phyloP scores from a whole-genome alignment of 2,113 vertebrate species.

The Tricholaema leucomelas region DNA sequence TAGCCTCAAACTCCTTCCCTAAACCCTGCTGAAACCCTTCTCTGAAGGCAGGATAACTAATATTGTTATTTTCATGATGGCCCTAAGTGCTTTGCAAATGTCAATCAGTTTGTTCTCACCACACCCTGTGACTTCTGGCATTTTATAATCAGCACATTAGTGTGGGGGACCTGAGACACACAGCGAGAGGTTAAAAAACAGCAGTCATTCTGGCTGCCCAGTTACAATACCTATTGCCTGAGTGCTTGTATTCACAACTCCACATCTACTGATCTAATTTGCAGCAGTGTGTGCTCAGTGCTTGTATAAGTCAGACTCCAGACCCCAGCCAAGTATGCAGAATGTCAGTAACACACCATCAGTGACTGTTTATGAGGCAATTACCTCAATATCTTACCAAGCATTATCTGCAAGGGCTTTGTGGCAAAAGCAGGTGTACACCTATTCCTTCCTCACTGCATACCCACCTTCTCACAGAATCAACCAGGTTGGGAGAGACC shows the following conservation, averaged over 20 bases:
- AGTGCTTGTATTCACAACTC: background rate
- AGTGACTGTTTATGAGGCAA: constrained; percentile 12
- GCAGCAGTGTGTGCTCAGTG: background rate
- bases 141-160: background rate
- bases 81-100: background rate
- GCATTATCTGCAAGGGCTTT: background rate
- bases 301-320: background rate
- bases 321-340: background rate
- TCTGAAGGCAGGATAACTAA: background rate
- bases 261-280: background rate
- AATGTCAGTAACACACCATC: background rate
- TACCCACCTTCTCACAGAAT: background rate
- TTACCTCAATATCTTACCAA: background rate
- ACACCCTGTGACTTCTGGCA: background rate
- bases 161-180: background rate
- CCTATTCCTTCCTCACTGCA: background rate
- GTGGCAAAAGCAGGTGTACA: background rate
- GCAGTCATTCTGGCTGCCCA: background rate
- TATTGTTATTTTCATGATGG: background rate
- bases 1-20: background rate
- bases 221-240: background rate
- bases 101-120: background rate
- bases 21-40: background rate
- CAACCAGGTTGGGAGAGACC: too few relatives aligned
- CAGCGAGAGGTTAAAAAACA: background rate